Conservation (phyloP, 2,888 invertebrate genomes). For the Idaea straminata region DNA sequence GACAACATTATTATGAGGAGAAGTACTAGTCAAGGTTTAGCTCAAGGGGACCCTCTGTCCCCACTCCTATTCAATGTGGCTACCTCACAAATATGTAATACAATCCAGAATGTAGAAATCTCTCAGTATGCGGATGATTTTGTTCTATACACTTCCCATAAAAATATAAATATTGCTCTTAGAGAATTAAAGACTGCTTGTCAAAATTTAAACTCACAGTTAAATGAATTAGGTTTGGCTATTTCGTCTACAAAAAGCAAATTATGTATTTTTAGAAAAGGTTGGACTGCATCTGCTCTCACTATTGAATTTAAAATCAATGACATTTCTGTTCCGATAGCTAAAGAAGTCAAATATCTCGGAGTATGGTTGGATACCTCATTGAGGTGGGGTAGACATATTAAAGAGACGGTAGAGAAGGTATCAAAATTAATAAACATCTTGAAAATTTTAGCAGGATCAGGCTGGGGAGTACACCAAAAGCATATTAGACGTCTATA, state of each 20-base stretch:
- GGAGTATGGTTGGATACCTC: conserved; percentile 32
- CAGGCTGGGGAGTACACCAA: conserved; percentile 33
- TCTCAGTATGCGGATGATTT: conserved; percentile 33
- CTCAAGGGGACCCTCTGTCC: conserved; percentile 32
- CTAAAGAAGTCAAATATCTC: conserved; percentile 21
- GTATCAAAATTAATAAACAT: conserved; percentile 26
- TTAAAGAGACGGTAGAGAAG: conserved; percentile 26
- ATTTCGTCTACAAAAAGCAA: no score
- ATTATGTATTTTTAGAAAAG: no score
- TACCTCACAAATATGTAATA: conserved; percentile 13
- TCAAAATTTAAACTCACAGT: no score
- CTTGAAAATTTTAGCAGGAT: conserved; percentile 29
- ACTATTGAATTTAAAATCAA: neutral
- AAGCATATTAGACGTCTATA: conserved; percentile 30
- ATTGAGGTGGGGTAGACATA: conserved; percentile 31
- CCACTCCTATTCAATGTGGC: conserved; percentile 32
- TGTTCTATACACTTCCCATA: conserved; percentile 19
- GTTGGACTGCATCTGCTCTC: no score
- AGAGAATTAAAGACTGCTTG: no score
- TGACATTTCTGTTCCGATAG: neutral
- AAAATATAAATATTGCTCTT: neutral
- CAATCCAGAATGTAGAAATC: conserved; percentile 12
- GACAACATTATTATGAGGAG: conserved; percentile 1
- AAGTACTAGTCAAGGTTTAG: conserved; percentile 18
- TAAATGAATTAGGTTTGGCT: no score